A percentile compares a stretch with the other conserved stretches of the same genome.
These are phyloP conservation scores for Manduca sexta DNA, from an alignment of 1,140 invertebrate species.

Conservation along the genomic window DNA sequence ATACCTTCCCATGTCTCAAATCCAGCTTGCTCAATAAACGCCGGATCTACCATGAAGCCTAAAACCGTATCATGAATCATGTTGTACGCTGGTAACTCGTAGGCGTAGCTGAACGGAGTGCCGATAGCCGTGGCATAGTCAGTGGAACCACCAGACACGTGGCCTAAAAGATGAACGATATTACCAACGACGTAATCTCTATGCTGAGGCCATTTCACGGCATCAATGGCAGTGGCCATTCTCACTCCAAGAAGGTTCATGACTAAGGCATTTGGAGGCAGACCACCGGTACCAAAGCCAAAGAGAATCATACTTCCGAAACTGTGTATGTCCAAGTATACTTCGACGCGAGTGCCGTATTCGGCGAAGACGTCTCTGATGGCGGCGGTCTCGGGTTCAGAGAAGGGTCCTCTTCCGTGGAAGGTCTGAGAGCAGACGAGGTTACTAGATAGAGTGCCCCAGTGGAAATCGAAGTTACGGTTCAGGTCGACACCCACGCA, in stretches of 20 bases:
- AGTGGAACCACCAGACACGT: constrained; percentile 28
- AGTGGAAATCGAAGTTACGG: constrained; percentile 76
- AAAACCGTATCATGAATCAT: constrained; percentile 46
- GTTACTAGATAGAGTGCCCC: constrained; percentile 56
- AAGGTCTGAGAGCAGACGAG: constrained; percentile 80
- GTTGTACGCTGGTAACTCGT: constrained; percentile 81
- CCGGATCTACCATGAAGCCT: constrained; percentile 44
- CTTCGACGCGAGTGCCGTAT: constrained; percentile 52
- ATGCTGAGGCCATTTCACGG: constrained; percentile 28
- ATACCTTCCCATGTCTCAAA: constrained; percentile 48
- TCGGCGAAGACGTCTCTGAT: constrained; percentile 55
- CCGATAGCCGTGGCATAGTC: constrained; percentile 54
- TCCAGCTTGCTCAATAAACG: constrained; percentile 43
- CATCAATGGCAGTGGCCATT: constrained; percentile 52
- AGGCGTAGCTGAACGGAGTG: constrained; percentile 77
- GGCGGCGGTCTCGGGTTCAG: constrained; percentile 78
- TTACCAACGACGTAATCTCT: constrained; percentile 73
- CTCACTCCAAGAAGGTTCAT: constrained; percentile 44
- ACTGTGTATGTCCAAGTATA: constrained; percentile 77
- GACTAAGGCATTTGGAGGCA: constrained; percentile 65
- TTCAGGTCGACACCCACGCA: constrained; percentile 77
- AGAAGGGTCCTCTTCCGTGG: constrained; percentile 79
- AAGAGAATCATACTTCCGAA: constrained; percentile 79
- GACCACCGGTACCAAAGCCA: constrained; percentile 75
- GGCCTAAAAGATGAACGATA: constrained; percentile 64